These are phyloP conservation scores for Parazoanthus swiftii DNA, from an alignment of 92 coral and sea anemone genomes.

Conservation along the genomic window DNA sequence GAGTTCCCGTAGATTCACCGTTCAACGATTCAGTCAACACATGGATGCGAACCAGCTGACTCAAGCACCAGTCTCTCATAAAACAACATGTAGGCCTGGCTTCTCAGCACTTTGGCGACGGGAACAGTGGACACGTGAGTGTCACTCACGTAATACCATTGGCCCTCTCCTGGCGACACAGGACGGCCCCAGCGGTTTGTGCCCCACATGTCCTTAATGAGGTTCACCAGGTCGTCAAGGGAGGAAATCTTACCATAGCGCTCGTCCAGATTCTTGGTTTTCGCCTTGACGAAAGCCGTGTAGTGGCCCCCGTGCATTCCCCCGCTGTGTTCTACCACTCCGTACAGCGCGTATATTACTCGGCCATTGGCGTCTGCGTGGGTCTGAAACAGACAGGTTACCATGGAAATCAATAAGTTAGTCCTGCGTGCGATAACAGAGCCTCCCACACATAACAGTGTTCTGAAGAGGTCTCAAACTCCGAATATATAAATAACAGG, in stretches of 20 bases:
- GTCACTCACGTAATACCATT: slow-evolving; percentile 96
- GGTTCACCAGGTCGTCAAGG: slow-evolving; percentile 62
- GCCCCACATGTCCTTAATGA: slow-evolving; percentile 69
- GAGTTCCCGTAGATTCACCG: too few relatives aligned
- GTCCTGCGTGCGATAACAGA: too few relatives aligned
- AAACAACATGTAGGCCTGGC: slow-evolving; percentile 95
- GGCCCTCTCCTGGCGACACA: slow-evolving; percentile 66
- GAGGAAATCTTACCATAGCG: slow-evolving; percentile 52
- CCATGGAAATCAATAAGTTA: too few relatives aligned
- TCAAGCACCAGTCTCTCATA: slow-evolving; percentile 75
- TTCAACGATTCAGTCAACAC: not conserved
- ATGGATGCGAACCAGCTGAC: not conserved
- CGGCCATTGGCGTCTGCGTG: slow-evolving; percentile 73
- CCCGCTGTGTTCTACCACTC: slow-evolving; percentile 91
- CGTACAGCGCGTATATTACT: slow-evolving; percentile 83
- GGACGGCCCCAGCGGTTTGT: slow-evolving; percentile 40
- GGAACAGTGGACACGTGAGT: slow-evolving; percentile 76
- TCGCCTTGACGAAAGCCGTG: slow-evolving; percentile 87
- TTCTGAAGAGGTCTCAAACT: too few relatives aligned
- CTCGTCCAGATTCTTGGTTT: slow-evolving; percentile 48
- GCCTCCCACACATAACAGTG: too few relatives aligned
- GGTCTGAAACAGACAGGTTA: slow-evolving; percentile 45
- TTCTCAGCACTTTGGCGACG: slow-evolving; percentile 75
- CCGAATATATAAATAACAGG: too few relatives aligned
- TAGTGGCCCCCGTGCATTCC: slow-evolving; percentile 96